Evolutionary conservation across 64 coral and sea anemone species (phyloP).

Genomic region (Acropora yongei): DNA sequence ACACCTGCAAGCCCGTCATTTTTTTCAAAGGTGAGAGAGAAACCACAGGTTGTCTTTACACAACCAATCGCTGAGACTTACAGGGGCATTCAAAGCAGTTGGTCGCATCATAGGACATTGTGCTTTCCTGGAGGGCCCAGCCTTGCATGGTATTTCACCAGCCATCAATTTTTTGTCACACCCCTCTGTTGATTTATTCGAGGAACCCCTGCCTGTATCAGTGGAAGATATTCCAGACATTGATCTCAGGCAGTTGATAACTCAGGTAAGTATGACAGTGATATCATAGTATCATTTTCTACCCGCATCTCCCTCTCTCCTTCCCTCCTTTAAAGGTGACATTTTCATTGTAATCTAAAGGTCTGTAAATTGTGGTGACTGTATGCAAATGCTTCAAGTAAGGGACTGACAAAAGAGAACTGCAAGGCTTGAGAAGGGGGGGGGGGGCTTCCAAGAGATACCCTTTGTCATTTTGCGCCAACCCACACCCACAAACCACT

Average conservation of each 20-base stretch:
- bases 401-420: background rate
- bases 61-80: slow-evolving; percentile 9
- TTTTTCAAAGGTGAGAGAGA: slow-evolving; percentile 47
- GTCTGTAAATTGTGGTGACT: background rate
- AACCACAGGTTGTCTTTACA: slow-evolving; percentile 47
- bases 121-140: slow-evolving; percentile 21
- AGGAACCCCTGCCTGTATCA: background rate
- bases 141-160: slow-evolving; percentile 35
- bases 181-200: background rate
- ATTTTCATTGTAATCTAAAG: too few relatives aligned
- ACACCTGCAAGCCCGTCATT: background rate
- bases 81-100: slow-evolving; percentile 51
- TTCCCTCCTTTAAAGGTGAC: too few relatives aligned
- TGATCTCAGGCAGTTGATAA: slow-evolving; percentile 17
- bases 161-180: slow-evolving; percentile 23
- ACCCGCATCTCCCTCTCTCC: too few relatives aligned
- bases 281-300: slow-evolving; percentile 1
- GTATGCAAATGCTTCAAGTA: slow-evolving; percentile 8
- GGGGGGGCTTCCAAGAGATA: too few relatives aligned
- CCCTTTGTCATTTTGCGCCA: too few relatives aligned
- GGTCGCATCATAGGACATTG: slow-evolving; percentile 55
- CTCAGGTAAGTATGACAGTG: slow-evolving; percentile 12
- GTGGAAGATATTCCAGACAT: slow-evolving; percentile 42
- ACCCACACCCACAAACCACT: too few relatives aligned
- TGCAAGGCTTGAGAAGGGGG: too few relatives aligned